Percentiles rank a stretch among this genome's conserved stretches.
phyloP scores from a whole-genome alignment of 2,797 vertebrate genomes.

The Distichodus sexfasciatus region DNA sequence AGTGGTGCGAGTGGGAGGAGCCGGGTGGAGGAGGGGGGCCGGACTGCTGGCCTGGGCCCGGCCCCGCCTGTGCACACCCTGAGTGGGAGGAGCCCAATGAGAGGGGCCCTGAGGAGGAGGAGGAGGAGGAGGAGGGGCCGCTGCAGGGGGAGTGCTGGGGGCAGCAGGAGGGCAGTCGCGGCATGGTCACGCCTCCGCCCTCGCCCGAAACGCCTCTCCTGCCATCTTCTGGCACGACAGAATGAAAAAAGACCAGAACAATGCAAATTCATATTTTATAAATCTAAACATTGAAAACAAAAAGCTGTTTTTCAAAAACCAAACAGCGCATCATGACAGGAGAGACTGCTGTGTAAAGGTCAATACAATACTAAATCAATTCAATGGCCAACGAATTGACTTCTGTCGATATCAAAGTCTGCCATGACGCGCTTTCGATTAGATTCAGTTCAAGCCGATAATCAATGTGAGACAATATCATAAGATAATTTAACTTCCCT shows the following conservation, averaged over 20 bases:
- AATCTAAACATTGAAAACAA: no score
- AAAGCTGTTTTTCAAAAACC: no score
- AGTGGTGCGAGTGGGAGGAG: conserved; percentile 74
- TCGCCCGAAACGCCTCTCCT: conserved; percentile 81
- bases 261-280: no score
- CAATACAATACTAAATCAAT: no score
- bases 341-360: no score
- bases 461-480: no score
- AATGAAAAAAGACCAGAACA: conserved; percentile 3
- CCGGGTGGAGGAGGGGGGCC: conserved; percentile 25
- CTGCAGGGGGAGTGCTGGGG: conserved; percentile 96
- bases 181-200: conserved; percentile 85
- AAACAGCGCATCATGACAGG: no score
- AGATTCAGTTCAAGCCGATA: no score
- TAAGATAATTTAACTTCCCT: no score
- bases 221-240: conserved; percentile 75
- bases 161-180: conserved; percentile 94
- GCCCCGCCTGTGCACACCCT: conserved; percentile 87
- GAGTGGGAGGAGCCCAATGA: conserved; percentile 85
- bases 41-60: conserved; percentile 80
- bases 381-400: no score
- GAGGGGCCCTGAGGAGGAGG: conserved; percentile 85
- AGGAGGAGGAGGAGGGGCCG: conserved; percentile 87
- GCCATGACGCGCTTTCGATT: no score
- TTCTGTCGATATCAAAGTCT: no score